Evolutionary conservation across 2,797 vertebrate genomes (phyloP).

Genomic region (Falco biarmicus): DNA sequence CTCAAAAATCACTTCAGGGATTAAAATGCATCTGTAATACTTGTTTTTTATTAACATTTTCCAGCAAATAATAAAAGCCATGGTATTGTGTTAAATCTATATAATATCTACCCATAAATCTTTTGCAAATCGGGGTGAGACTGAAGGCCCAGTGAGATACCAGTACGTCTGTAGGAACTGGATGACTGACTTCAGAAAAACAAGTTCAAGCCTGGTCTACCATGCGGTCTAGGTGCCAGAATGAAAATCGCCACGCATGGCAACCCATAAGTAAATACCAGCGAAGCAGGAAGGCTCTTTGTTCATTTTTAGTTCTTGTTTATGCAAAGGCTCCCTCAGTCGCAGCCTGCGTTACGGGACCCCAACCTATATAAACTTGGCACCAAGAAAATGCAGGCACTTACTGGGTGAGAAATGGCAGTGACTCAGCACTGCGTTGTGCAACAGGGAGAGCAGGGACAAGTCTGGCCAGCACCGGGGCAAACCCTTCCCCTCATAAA

Average conservation of each 20-base stretch:
- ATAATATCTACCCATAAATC: conserved; percentile 4
- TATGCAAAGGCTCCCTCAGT: neutral
- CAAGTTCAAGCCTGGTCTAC: neutral
- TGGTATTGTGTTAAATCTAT: conserved; percentile 59
- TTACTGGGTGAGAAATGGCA: neutral
- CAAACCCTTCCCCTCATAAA: conserved; percentile 40
- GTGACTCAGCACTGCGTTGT: conserved; percentile 20
- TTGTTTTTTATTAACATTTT: conserved; percentile 66
- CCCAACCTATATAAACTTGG: neutral
- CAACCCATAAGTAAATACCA: neutral
- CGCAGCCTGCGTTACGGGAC: neutral
- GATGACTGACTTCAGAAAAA: neutral
- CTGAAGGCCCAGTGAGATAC: neutral
- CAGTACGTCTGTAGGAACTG: neutral
- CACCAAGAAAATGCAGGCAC: rapidly evolving
- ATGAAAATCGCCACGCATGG: neutral
- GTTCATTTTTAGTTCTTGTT: neutral
- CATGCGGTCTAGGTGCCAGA: neutral
- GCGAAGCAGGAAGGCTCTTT: neutral
- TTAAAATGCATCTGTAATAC: conserved; percentile 62
- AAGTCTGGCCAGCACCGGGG: neutral
- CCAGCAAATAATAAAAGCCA: conserved; percentile 59
- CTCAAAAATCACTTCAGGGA: conserved; percentile 69
- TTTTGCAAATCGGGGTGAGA: neutral
- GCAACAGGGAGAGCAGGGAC: neutral